These are phyloP conservation scores for Drosophila insularis DNA, from an alignment of 1,140 invertebrate genomes.

Conservation along the genomic window DNA sequence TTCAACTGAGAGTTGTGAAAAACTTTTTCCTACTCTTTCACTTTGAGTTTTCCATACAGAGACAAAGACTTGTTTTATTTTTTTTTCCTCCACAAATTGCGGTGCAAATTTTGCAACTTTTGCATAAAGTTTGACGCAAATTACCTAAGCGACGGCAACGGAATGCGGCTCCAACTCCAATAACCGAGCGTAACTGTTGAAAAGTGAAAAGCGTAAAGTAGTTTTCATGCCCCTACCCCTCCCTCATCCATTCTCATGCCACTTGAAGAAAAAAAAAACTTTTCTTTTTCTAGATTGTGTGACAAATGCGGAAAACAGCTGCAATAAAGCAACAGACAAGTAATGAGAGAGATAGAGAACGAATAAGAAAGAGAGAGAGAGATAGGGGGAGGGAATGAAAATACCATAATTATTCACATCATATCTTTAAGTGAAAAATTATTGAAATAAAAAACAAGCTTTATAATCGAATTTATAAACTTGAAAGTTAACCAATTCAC, in stretches of 20 bases:
- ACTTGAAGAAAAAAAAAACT: slow-evolving; percentile 26
- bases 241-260: not conserved
- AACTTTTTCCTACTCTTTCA: not conserved
- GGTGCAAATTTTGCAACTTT: slow-evolving; percentile 76
- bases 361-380: not conserved
- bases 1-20: slow-evolving; percentile 14
- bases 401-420: not conserved
- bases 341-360: not conserved
- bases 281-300: slow-evolving; percentile 62
- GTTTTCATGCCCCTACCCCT: slow-evolving; percentile 38
- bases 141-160: slow-evolving; percentile 63
- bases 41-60: not conserved
- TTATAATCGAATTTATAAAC: not conserved
- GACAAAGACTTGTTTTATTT: not conserved
- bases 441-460: not conserved
- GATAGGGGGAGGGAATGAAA: not conserved
- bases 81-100: slow-evolving; percentile 67
- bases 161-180: slow-evolving; percentile 22
- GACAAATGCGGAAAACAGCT: slow-evolving; percentile 50
- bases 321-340: not conserved
- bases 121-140: slow-evolving; percentile 76
- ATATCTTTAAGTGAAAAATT: not conserved
- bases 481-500: not conserved
- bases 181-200: slow-evolving; percentile 57
- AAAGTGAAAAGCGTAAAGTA: slow-evolving; percentile 73